These are phyloP conservation scores for Luehdorfia chinensis DNA, from an alignment of 1,140 invertebrate genomes.

Conservation along the genomic window DNA sequence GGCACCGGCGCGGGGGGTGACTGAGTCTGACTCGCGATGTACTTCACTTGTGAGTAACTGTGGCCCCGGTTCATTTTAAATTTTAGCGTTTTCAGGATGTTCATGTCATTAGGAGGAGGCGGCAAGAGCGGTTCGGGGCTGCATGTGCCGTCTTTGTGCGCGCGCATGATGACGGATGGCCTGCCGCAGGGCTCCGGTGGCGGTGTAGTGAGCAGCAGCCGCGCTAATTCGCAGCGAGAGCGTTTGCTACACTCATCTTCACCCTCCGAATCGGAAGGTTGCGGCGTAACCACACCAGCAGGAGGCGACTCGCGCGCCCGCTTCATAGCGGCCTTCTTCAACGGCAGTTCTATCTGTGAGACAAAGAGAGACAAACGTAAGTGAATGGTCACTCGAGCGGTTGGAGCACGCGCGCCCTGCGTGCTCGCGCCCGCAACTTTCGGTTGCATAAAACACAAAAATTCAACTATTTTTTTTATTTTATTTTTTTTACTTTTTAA, in stretches of 20 bases:
- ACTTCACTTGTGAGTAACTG: constrained; percentile 78
- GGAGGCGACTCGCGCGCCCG: constrained; percentile 47
- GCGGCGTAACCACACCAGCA: constrained; percentile 74
- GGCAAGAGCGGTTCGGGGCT: constrained; percentile 71
- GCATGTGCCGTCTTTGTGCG: constrained; percentile 85
- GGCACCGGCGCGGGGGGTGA: constrained; percentile 23
- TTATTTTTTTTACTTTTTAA: constrained; percentile 18
- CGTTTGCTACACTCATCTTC: constrained; percentile 75
- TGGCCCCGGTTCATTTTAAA: constrained; percentile 86
- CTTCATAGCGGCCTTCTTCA: constrained; percentile 61
- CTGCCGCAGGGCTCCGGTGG: constrained; percentile 63
- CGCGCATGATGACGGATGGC: constrained; percentile 86
- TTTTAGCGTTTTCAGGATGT: constrained; percentile 85
- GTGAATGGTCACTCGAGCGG: constrained; percentile 42
- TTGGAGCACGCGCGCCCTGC: constrained; percentile 54
- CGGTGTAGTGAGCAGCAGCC: constrained; percentile 62
- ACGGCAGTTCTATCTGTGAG: constrained; percentile 68
- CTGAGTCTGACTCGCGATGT: constrained; percentile 50
- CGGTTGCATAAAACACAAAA: constrained; percentile 48
- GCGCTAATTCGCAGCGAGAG: constrained; percentile 61
- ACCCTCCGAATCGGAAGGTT: constrained; percentile 78
- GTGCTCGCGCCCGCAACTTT: constrained; percentile 60
- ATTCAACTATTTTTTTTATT: constrained; percentile 31
- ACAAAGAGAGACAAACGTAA: constrained; percentile 62
- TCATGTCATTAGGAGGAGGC: constrained; percentile 58